Conservation (phyloP, 2,797 vertebrate species). For the Poecilia velifera region DNA sequence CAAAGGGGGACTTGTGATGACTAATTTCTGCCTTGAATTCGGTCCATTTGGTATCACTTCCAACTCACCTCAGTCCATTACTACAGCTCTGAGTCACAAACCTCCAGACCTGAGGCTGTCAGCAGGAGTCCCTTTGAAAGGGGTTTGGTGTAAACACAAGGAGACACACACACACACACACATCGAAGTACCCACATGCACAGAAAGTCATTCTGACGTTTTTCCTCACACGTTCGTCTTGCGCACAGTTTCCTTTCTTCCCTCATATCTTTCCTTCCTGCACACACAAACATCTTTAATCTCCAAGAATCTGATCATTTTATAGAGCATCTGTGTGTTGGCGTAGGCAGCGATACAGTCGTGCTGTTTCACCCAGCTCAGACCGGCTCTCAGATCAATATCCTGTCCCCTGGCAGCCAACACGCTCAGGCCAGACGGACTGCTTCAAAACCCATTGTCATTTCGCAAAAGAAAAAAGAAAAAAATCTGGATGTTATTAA, state of each 20-base stretch:
- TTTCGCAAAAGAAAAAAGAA: constrained; percentile 28
- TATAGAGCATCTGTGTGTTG: constrained; percentile 66
- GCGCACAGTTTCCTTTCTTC: constrained; percentile 8
- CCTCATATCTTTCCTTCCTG: constrained; percentile 1
- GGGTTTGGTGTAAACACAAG: constrained; percentile 38
- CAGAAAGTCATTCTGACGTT: constrained; percentile 20
- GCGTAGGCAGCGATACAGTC: constrained; percentile 61
- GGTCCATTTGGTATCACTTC: constrained; percentile 61
- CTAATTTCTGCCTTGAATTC: constrained; percentile 69
- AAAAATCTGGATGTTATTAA: constrained; percentile 18
- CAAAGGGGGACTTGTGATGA: constrained; percentile 56
- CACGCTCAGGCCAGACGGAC: constrained; percentile 63
- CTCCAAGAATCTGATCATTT: constrained; percentile 70
- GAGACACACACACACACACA: constrained; percentile 20
- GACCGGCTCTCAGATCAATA: constrained; percentile 80
- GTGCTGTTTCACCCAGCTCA: constrained; percentile 70
- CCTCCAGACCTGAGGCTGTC: constrained; percentile 66
- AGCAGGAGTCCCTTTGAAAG: constrained; percentile 50
- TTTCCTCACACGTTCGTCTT: constrained; percentile 18
- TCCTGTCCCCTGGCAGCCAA: constrained; percentile 67
- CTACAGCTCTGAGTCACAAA: constrained; percentile 73
- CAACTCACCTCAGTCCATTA: constrained; percentile 63
- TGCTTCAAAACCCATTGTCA: constrained; percentile 62
- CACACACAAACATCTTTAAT: constrained; percentile 29
- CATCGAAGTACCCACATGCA: constrained; percentile 16